Base-by-base conservation (phyloP, 1,140 invertebrate species). In the Drosophila takahashii region DNA sequence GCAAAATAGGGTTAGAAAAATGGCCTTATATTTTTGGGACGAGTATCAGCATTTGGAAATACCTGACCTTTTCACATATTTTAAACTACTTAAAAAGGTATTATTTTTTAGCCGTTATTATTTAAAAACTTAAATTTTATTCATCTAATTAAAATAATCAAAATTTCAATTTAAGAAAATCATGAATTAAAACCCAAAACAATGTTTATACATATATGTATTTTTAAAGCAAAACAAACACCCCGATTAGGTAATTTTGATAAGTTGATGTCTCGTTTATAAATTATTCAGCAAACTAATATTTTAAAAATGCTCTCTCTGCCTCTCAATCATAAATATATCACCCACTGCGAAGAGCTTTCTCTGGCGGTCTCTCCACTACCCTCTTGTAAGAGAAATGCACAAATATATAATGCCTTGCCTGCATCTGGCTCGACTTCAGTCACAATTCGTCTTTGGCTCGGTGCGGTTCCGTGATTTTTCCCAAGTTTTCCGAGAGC, bases 371-470 rank as follows among this genome's bases (percentile, higher is more conserved):
- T 11, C 51, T 50, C 48, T 41, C 47, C 4, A 15, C 47, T 32
- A 50, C 9, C 47, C 27, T 15, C n/a, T 32, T 29, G 47, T 16
- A 48, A 60, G 39, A 45, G 29, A 75, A 69, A 66, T 54, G 62
- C 39, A 62, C 50, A 54, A 58, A 75, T 51, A 61, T 90, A 90
- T 81, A 90, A 84, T 66, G 57, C 34, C 57, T 39, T 53, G 16
- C 53, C 61, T 77, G 74, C 54, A 61, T 64, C 69, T 62, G 47
- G 57, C 52, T 42, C 29, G 60, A 57, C 80, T 77, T 90, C 76
- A 90, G 87, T 90, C 70, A 41, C 65, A 50, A 52, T 58, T 59
- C 26, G 67, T 66, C 65, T 69, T 74, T 50, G 45, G 58, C 16
- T 66, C 37, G n/a, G 75, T 75, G 58, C 65, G 51, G 75, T 52